Evolutionary conservation across 2,888 invertebrate species (phyloP).

Genomic region (Pristionchus mayeri): DNA sequence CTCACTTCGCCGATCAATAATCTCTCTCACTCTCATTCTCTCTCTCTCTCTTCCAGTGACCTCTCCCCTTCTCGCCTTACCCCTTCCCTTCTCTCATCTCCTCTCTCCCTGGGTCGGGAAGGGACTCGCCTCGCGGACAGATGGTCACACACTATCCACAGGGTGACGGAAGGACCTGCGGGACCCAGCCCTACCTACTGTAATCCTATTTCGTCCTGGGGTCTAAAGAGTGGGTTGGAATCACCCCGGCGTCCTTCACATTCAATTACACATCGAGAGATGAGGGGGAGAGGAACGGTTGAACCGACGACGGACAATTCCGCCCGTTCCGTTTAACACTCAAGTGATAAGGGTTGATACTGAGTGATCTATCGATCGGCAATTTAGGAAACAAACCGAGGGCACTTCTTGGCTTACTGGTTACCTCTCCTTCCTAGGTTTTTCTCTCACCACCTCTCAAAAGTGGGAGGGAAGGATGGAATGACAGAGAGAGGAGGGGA

Average conservation of each 20-base stretch:
- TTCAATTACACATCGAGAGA: slow-evolving; percentile 32
- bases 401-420: too few relatives aligned
- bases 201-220: not conserved
- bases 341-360: slow-evolving; percentile 14
- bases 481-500: too few relatives aligned
- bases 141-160: slow-evolving; percentile 2
- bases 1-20: slow-evolving; percentile 15
- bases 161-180: not conserved
- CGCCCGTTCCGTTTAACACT: not conserved
- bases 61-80: not conserved
- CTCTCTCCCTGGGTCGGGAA: slow-evolving; percentile 14
- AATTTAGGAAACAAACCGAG: too few relatives aligned
- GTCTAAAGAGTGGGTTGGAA: not conserved
- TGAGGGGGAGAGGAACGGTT: not conserved
- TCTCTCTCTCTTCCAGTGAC: not conserved
- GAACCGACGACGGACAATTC: not conserved
- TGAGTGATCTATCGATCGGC: not conserved
- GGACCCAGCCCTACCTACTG: not conserved
- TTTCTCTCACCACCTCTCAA: too few relatives aligned
- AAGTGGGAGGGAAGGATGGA: too few relatives aligned
- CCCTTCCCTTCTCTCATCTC: not conserved
- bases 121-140: not conserved
- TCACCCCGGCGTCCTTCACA: slow-evolving; percentile 16
- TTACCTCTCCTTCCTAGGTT: too few relatives aligned
- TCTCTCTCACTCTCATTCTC: not conserved